phyloP scores from a whole-genome alignment of 2,113 vertebrate species.

The Petrocephalus microphthalmus region DNA sequence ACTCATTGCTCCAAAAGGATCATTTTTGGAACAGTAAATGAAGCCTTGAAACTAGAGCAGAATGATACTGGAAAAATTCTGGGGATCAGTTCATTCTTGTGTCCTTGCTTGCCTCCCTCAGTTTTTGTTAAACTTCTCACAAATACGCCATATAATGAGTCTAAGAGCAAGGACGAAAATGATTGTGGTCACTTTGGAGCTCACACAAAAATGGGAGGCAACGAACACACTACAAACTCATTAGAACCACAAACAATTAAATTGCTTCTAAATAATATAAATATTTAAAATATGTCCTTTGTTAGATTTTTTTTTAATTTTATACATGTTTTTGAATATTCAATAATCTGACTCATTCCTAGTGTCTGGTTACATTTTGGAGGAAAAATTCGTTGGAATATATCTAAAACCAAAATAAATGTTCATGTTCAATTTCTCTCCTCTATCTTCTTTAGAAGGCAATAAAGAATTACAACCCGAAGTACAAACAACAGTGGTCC shows the following conservation, averaged over 20 bases:
- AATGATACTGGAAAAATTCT: not conserved
- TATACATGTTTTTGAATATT: not conserved
- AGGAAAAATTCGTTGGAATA: not conserved
- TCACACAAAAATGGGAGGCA: too few relatives aligned
- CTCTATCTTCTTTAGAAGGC: constrained; percentile 33
- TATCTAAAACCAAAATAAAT: not conserved
- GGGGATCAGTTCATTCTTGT: too few relatives aligned
- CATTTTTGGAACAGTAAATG: not conserved
- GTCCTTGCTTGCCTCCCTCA: too few relatives aligned
- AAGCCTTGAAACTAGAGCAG: not conserved
- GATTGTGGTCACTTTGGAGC: too few relatives aligned
- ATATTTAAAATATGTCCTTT: not conserved
- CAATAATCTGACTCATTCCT: not conserved
- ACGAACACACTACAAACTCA: too few relatives aligned
- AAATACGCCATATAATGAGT: too few relatives aligned
- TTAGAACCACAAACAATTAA: too few relatives aligned
- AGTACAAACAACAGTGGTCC: constrained; percentile 41
- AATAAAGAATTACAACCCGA: constrained; percentile 50
- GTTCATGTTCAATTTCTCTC: not conserved
- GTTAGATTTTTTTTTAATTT: too few relatives aligned
- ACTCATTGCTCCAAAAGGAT: not conserved
- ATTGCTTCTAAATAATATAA: not conserved
- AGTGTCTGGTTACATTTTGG: not conserved
- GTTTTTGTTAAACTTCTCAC: too few relatives aligned
- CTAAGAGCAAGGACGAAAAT: too few relatives aligned